A percentile compares a stretch with the other conserved stretches of the same genome.
phyloP scores from a whole-genome alignment of 2,888 invertebrate species.

The Caenorhabditis sp. region DNA sequence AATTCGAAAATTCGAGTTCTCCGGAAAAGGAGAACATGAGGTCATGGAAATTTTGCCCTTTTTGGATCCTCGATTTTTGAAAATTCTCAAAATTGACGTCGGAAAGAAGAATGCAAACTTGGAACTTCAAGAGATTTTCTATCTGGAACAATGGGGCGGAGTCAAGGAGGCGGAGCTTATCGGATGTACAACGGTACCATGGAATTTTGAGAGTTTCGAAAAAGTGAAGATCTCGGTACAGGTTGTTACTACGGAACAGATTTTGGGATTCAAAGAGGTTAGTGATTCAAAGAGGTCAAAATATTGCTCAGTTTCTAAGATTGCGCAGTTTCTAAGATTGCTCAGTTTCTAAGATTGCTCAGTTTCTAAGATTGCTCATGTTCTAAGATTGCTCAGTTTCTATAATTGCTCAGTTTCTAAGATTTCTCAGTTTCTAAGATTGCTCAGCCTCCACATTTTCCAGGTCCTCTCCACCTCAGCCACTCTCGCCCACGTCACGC shows the following conservation, averaged over 20 bases:
- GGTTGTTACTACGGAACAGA: neutral
- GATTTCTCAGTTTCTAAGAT: no score
- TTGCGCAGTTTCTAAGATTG: no score
- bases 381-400: neutral
- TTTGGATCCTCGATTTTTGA: neutral
- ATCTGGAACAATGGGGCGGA: conserved; percentile 7
- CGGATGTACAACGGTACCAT: neutral
- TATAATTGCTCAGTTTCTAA: no score
- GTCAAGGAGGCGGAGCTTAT: conserved; percentile 16
- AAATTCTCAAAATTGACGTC: conserved; percentile 13
- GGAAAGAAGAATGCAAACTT: neutral
- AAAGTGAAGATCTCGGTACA: conserved; percentile 12
- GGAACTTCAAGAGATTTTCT: neutral
- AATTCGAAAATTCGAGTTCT: neutral
- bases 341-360: no score
- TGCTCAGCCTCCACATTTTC: no score
- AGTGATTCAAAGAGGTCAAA: no score
- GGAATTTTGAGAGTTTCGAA: neutral
- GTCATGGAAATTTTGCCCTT: neutral
- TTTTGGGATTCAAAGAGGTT: conserved; percentile 5
- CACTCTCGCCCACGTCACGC: neutral
- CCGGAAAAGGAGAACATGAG: neutral
- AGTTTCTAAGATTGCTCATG: no score
- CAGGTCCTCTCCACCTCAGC: neutral
- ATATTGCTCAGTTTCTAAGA: no score